A percentile compares a stretch with the other conserved stretches of the same genome.
Conservation (phyloP, 1,140 invertebrate genomes). For the Panulirus ornatus region DNA sequence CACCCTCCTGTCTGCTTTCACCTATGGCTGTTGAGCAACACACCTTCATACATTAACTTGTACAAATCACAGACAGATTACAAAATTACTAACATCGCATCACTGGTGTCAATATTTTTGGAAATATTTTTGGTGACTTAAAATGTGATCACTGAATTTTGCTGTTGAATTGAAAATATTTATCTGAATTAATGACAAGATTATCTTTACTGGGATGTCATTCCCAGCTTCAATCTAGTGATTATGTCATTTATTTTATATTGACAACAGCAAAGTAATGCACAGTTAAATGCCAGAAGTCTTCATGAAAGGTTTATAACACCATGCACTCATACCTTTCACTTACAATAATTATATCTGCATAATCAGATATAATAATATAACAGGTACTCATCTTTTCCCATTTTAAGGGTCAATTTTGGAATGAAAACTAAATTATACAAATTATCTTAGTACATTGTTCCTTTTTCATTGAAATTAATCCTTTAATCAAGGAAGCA, state of each 20-base stretch:
- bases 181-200: neutral
- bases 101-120: constrained; percentile 19
- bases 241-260: neutral
- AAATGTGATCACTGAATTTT: neutral
- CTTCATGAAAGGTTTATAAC: neutral
- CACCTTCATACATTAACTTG: constrained; percentile 29
- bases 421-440: neutral
- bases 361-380: neutral
- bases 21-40: constrained; percentile 53
- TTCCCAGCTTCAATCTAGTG: neutral
- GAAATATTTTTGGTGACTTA: neutral
- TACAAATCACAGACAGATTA: constrained; percentile 35
- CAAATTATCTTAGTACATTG: neutral
- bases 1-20: constrained; percentile 2
- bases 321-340: neutral
- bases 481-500: neutral
- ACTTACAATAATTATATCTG: neutral
- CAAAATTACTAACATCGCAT: constrained; percentile 6
- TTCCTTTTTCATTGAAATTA: neutral
- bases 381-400: constrained; percentile 9
- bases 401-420: neutral
- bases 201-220: neutral
- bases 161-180: neutral
- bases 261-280: neutral
- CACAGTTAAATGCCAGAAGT: neutral